These are phyloP conservation scores for Tapera naevia DNA, from an alignment of 2,797 vertebrate species.

Conservation along the genomic window DNA sequence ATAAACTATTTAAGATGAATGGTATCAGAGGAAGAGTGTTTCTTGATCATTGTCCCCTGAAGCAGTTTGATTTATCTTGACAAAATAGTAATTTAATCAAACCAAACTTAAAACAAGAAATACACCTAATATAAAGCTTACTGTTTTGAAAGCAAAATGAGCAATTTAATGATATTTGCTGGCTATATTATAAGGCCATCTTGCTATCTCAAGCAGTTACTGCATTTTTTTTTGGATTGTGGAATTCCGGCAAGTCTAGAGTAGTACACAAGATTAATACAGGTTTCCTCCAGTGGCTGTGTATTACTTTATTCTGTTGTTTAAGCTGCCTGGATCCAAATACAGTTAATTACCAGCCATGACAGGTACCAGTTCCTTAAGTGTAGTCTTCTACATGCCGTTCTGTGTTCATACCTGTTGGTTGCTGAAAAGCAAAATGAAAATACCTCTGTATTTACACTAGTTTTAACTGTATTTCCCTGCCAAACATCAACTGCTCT, in stretches of 20 bases:
- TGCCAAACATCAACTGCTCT: background rate
- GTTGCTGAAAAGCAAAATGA: background rate
- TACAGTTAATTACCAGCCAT: background rate
- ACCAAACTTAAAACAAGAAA: background rate
- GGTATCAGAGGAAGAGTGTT: background rate
- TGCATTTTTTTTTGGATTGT: background rate
- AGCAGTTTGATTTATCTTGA: background rate
- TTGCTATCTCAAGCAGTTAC: background rate
- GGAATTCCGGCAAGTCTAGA: background rate
- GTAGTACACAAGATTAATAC: background rate
- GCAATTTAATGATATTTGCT: background rate
- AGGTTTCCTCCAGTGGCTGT: background rate
- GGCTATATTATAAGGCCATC: background rate
- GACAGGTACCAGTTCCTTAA: background rate
- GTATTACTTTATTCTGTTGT: background rate
- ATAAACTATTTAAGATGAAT: background rate
- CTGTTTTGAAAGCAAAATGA: background rate
- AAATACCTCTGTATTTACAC: background rate
- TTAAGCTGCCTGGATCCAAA: background rate
- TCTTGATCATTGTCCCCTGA: background rate
- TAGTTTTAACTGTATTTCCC: background rate
- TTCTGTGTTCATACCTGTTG: background rate
- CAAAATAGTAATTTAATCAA: background rate
- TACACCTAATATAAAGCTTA: background rate
- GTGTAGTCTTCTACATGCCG: background rate